phyloP scores from a whole-genome alignment of 53 echinoderm and acorn worm species.

The Paracentrotus lividus region DNA sequence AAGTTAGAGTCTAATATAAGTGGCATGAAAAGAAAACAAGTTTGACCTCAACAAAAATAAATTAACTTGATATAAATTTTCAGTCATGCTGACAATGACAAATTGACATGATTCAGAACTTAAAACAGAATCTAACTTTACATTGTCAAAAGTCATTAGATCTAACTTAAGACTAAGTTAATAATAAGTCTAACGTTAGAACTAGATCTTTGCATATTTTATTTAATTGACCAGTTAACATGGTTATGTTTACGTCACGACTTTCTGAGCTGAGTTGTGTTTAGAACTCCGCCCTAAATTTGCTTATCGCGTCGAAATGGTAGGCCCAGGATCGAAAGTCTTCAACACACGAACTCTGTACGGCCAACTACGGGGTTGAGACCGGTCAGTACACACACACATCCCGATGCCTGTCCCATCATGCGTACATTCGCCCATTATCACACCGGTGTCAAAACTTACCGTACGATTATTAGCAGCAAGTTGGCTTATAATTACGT shows the following conservation, averaged over 20 bases:
- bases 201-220: no score
- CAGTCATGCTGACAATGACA: no score
- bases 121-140: no score
- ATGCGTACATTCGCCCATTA: not conserved
- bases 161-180: no score
- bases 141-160: no score
- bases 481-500: not conserved
- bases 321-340: constrained; percentile 20
- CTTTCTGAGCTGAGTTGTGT: constrained; percentile 7
- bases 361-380: not conserved
- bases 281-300: constrained; percentile 7
- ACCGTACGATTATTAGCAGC: constrained; percentile 10
- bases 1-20: no score
- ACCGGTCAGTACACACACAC: not conserved
- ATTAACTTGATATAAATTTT: no score
- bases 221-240: not conserved
- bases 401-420: not conserved
- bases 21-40: no score
- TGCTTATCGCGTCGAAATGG: not conserved
- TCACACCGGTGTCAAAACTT: constrained; percentile 32
- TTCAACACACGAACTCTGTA: not conserved
- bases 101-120: no score
- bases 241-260: not conserved
- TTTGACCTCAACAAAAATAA: no score
- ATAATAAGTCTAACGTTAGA: no score